These are phyloP conservation scores for Cynocephalus volans DNA, from an alignment of 2,113 vertebrate species.

Conservation along the genomic window DNA sequence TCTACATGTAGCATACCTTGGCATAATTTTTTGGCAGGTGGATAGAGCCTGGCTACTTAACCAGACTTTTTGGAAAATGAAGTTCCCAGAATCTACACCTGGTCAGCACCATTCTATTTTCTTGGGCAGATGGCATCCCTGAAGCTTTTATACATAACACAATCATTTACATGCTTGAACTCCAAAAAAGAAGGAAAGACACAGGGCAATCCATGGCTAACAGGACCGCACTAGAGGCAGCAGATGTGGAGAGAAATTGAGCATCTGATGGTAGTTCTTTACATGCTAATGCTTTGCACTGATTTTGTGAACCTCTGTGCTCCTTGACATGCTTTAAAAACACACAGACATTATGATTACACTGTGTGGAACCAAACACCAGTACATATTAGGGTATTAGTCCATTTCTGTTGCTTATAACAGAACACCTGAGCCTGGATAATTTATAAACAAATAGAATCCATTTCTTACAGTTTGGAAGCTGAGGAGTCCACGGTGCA, in stretches of 20 bases:
- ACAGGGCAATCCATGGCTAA: neutral
- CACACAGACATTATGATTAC: conserved; percentile 81
- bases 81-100: conserved; percentile 5
- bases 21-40: conserved; percentile 22
- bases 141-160: conserved; percentile 11
- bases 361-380: conserved; percentile 80
- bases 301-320: conserved; percentile 75
- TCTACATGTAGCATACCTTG: neutral
- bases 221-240: neutral
- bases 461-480: too few species aligned
- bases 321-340: conserved; percentile 81
- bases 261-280: conserved; percentile 8
- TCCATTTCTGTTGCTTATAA: too few species aligned
- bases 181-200: neutral
- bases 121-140: neutral
- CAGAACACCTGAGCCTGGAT: too few species aligned
- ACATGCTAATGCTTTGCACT: conserved; percentile 75
- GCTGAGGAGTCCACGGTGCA: too few species aligned
- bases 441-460: too few species aligned
- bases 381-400: conserved; percentile 47
- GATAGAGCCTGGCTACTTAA: neutral
- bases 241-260: neutral
- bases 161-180: neutral
- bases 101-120: neutral
- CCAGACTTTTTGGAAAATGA: neutral